Conservation (phyloP, 1,140 invertebrate species). For the Acyrthosiphon pisum region DNA sequence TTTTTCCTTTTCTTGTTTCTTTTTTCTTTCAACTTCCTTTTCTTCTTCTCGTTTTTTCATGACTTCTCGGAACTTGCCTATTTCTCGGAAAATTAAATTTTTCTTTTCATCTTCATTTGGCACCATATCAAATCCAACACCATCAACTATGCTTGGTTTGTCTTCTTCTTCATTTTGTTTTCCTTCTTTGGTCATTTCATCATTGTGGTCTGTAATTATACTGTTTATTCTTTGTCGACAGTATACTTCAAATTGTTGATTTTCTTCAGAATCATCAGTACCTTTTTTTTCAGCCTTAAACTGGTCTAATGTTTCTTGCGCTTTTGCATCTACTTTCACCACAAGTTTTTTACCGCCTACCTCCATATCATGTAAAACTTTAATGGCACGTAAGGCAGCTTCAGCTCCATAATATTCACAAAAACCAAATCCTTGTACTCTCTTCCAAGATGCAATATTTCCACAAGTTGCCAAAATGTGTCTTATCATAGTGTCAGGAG, state of each 20-base stretch:
- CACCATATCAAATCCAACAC: constrained; percentile 51
- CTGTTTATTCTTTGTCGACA: constrained; percentile 42
- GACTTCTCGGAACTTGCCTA: constrained; percentile 95
- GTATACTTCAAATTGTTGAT: constrained; percentile 45
- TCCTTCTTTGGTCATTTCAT: constrained; percentile 48
- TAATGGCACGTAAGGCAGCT: constrained; percentile 90
- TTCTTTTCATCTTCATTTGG: constrained; percentile 88
- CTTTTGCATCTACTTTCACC: constrained; percentile 98
- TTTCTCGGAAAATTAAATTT: constrained; percentile 94
- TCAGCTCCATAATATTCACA: constrained; percentile 96
- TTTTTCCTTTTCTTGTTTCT: constrained; percentile 60
- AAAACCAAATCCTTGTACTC: constrained; percentile 97
- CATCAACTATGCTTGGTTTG: constrained; percentile 46
- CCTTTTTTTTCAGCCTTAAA: constrained; percentile 71
- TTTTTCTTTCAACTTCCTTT: constrained; percentile 63
- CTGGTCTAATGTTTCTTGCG: constrained; percentile 90
- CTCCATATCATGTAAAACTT: constrained; percentile 91
- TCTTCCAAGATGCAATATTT: constrained; percentile 94
- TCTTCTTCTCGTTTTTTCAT: constrained; percentile 86
- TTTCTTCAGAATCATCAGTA: constrained; percentile 49
- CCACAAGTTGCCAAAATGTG: constrained; percentile 91
- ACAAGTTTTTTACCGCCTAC: constrained; percentile 93
- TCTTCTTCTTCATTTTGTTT: constrained; percentile 43
- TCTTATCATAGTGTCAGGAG: constrained; percentile 93
- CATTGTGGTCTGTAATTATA: constrained; percentile 52